Conservation (phyloP, 2,113 vertebrate genomes). For the Physeter macrocephalus region DNA sequence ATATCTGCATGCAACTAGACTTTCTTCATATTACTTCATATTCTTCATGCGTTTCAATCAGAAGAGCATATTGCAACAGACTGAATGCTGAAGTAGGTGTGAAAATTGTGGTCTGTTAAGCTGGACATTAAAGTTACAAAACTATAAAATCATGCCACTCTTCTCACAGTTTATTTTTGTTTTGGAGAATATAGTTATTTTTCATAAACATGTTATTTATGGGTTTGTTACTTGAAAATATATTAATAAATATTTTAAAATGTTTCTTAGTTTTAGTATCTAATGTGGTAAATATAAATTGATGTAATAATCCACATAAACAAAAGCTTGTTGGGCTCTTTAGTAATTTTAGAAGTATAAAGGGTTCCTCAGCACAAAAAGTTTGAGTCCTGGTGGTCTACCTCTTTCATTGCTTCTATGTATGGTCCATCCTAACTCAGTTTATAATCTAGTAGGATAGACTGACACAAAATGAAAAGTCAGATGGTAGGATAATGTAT, state of each 20-base stretch:
- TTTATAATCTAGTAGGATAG: neutral
- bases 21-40: neutral
- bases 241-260: neutral
- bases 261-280: conserved; percentile 12
- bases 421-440: neutral
- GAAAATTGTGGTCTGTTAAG: neutral
- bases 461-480: neutral
- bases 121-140: neutral
- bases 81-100: neutral
- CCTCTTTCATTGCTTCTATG: neutral
- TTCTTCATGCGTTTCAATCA: neutral
- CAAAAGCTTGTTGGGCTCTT: neutral
- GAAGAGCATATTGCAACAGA: neutral
- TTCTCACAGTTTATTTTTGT: neutral
- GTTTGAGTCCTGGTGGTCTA: neutral
- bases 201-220: neutral
- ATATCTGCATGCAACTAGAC: neutral
- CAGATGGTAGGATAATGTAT: neutral
- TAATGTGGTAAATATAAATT: neutral
- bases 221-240: neutral
- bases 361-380: neutral
- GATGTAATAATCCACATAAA: neutral
- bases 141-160: neutral
- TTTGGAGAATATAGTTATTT: neutral
- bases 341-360: neutral